Base-by-base conservation (phyloP, 2,797 vertebrate species). In the Gymnothorax javanicus region DNA sequence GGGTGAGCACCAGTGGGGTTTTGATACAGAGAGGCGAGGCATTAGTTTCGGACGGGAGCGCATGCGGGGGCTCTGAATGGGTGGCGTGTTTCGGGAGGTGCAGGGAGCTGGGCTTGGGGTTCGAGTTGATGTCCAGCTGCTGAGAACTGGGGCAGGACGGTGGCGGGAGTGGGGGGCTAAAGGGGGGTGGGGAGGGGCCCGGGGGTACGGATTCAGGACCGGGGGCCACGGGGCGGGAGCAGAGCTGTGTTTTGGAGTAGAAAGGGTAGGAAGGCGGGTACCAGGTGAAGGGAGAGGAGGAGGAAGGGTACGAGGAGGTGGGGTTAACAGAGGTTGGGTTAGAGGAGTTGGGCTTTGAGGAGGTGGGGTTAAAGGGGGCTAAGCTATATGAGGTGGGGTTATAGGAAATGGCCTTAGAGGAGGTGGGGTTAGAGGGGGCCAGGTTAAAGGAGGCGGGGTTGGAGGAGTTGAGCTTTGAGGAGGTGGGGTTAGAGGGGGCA, bases 71-170 rank as follows among this genome's bases (percentile, higher is more conserved):
- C 3, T 43, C 87, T 85, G 95, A 93, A 82, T 92, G 89, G 54
- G 95, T 95, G 90, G 92, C 94, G 88, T 95, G 96, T 93, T 96
- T 96, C 89, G 95, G 94, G 92, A 97, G 96, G 94, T 96, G 96
- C 93, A 97, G 94, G 92, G 95, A 96, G 94, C 93, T 94, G 89
- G 96, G 96, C 89, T 96, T 96, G 85, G 96, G 95, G 92, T 95
- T 97, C 54, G 96, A 96, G 94, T 94, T 96, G 92, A 97, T 97
- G 95, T 96, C 95, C 52, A 96, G 96, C 87, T 95, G 96, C 56
- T 96, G 96, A 73, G 95, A 95, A 88, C 95, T 95, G 64, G 94
- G 96, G 85, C 95, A 95, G 71, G 94, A 93, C 67, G 94, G 94
- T 86, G 93, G 95, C 3, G 92, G 96, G 88, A 94, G 94, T 2